phyloP scores from a whole-genome alignment of 2,888 invertebrate species.

The Criorhina ranunculi region DNA sequence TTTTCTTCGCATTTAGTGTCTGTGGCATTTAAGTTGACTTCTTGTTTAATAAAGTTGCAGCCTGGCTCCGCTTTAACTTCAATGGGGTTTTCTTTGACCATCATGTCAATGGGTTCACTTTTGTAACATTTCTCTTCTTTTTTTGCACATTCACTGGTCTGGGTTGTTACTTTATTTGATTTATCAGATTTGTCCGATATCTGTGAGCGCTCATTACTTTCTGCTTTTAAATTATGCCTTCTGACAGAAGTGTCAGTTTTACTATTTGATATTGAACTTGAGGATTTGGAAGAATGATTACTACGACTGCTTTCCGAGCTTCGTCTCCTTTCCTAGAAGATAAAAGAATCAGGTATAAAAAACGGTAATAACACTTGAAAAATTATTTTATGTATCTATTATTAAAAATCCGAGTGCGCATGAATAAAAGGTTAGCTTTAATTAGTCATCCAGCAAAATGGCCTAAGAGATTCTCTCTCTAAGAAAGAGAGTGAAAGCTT shows the following conservation, averaged over 20 bases:
- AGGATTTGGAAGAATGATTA: slow-evolving; percentile 79
- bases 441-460: too few species aligned
- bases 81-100: background rate
- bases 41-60: slow-evolving; percentile 27
- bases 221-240: slow-evolving; percentile 34
- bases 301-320: slow-evolving; percentile 82
- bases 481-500: too few species aligned
- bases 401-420: too few species aligned
- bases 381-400: too few species aligned
- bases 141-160: slow-evolving; percentile 29
- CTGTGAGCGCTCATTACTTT: slow-evolving; percentile 40
- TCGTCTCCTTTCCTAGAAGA: slow-evolving; percentile 80
- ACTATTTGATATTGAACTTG: slow-evolving; percentile 69
- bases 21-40: slow-evolving; percentile 8
- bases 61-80: slow-evolving; percentile 16
- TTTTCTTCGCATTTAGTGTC: slow-evolving; percentile 18
- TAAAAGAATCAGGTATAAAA: background rate
- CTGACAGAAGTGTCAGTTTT: slow-evolving; percentile 34
- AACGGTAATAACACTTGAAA: too few species aligned
- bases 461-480: too few species aligned
- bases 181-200: slow-evolving; percentile 34
- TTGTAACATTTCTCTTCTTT: slow-evolving; percentile 27
- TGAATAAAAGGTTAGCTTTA: too few species aligned
- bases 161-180: slow-evolving; percentile 2
- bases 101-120: slow-evolving; percentile 1